These are phyloP conservation scores for Styela clava DNA, from an alignment of 23 tunicate species.

Conservation along the genomic window DNA sequence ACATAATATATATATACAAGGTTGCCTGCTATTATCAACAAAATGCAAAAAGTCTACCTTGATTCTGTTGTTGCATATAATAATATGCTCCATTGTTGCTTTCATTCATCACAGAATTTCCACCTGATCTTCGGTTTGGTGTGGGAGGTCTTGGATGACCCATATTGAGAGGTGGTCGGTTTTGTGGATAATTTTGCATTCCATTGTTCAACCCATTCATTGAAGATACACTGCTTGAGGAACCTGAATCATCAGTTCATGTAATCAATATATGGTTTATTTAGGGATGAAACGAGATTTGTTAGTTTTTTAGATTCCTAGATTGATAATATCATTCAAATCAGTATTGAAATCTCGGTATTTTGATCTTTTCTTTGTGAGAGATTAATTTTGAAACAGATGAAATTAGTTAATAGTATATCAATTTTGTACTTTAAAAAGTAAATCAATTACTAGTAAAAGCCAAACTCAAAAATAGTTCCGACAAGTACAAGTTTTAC, in stretches of 20 bases:
- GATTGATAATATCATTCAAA: no score
- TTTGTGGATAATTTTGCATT: not conserved
- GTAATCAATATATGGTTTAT: not conserved
- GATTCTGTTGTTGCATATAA: slow-evolving; percentile 16
- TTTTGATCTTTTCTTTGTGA: no score
- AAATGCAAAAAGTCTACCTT: slow-evolving; percentile 23
- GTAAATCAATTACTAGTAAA: no score
- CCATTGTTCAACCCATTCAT: slow-evolving; percentile 6
- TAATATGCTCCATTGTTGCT: not conserved
- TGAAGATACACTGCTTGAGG: slow-evolving; percentile 41
- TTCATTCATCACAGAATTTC: not conserved
- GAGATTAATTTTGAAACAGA: no score
- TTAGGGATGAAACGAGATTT: not conserved
- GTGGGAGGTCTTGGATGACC: slow-evolving; percentile 19
- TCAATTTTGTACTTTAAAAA: no score
- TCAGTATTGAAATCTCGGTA: no score
- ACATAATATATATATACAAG: no score
- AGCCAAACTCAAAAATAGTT: no score
- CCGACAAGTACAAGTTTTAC: no score
- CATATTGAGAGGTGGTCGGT: slow-evolving; percentile 20
- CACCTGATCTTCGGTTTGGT: not conserved
- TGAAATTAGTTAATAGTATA: no score
- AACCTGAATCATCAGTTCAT: no score
- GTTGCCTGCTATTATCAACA: no score
- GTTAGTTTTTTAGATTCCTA: not conserved